phyloP scores from a whole-genome alignment of 2,888 invertebrate genomes.

The Unio delphinus region DNA sequence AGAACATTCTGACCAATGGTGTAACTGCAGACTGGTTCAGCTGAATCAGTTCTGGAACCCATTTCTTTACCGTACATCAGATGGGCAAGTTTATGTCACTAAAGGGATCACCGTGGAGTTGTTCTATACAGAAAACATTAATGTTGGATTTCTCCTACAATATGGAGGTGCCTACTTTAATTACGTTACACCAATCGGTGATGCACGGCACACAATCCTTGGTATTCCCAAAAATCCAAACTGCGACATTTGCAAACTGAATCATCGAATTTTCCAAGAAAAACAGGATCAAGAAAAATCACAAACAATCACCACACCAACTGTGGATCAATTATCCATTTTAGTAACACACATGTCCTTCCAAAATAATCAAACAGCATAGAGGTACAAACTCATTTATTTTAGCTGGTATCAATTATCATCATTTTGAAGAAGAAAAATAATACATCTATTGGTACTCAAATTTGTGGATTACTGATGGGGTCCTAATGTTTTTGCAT shows the following conservation, averaged over 20 bases:
- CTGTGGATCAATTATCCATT: too few species aligned
- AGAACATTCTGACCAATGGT: constrained; percentile 17
- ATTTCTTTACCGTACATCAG: constrained; percentile 13
- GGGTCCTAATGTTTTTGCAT: too few species aligned
- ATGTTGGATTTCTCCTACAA: constrained; percentile 5
- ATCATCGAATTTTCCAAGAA: not conserved
- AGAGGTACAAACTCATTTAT: too few species aligned
- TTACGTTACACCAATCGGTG: not conserved
- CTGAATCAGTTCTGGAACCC: constrained; percentile 20
- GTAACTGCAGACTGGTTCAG: constrained; percentile 12
- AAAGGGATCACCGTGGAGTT: constrained; percentile 25
- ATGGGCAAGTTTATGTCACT: constrained; percentile 9
- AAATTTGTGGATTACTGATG: too few species aligned
- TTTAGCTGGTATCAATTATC: too few species aligned
- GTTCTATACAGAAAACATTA: constrained; percentile 32
- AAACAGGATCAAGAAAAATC: not conserved
- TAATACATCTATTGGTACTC: too few species aligned
- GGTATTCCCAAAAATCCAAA: constrained; percentile 21
- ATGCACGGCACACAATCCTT: constrained; percentile 5
- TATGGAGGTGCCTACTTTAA: constrained; percentile 8
- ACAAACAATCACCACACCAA: not conserved
- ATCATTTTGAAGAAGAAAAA: too few species aligned
- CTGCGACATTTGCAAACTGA: constrained; percentile 22
- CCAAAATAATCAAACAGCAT: too few species aligned
- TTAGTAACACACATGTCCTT: too few species aligned